Base-by-base conservation (phyloP, 1,140 invertebrate genomes). In the Drosophila carrolli region DNA sequence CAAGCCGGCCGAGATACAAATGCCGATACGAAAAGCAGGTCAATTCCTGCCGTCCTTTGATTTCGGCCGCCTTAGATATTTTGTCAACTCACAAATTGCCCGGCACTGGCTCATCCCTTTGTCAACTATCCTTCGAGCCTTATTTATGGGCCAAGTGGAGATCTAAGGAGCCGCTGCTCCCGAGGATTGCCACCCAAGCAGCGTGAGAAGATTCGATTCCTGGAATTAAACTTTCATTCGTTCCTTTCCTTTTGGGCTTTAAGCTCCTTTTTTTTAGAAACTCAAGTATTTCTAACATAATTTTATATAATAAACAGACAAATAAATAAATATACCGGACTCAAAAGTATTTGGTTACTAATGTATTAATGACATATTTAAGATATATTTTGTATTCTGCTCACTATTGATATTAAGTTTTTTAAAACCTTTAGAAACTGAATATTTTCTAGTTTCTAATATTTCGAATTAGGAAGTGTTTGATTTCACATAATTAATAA, bases 51-150 rank as follows among this genome's bases (percentile, higher is more conserved):
- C 27, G n/a, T 14, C 58, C 65, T 84, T 68, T 68, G 47, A 68
- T 68, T 23, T 44, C 19, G n/a, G 32, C 65, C 65, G 67, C 43
- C 59, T 41, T 46, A 56, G 62, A 80, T 84, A 88, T 86, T 91
- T 91, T 91, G 88, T 91, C 82, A 91, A 91, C 88, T 91, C 88
- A 91, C 86, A 91, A 90, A 90, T 91, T 91, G 75, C 67, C 73
- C 58, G 35, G 59, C 71, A 58, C 50, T 65, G 65, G 46, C 68
- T 57, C 56, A 70, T 78, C 79, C 80, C 44, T 78, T 83, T 88
- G 63, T 72, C 16, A 71, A 48, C 41, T 59, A 72, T 73, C 61
- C 71, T 76, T 47, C 43, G 48, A 58, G 82, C 75, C 76, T 88
- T 86, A 75, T 86, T 86, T 86, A 86, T 86, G 83, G 59, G 47